Percentiles rank a stretch among this genome's conserved stretches.
phyloP scores from a whole-genome alignment of 2,113 vertebrate species.

The Thunnus maccoyii region DNA sequence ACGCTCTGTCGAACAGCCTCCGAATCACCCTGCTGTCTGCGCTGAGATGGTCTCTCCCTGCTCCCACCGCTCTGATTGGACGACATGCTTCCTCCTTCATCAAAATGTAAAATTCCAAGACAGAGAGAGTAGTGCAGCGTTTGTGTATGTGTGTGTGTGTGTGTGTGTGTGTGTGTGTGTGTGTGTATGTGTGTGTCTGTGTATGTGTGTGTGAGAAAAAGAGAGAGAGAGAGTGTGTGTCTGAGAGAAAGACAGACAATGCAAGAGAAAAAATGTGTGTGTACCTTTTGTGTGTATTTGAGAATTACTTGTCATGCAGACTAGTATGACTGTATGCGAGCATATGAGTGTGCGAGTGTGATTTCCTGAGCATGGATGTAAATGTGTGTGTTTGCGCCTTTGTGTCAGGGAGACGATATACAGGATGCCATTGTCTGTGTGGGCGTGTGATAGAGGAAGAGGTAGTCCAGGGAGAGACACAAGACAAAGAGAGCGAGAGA shows the following conservation, averaged over 20 bases:
- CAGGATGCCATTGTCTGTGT: slow-evolving; percentile 83
- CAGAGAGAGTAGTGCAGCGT: slow-evolving; percentile 80
- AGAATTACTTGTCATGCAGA: slow-evolving; percentile 61
- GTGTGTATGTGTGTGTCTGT: slow-evolving; percentile 44
- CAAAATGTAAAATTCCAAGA: slow-evolving; percentile 85
- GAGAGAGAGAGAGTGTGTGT: slow-evolving; percentile 21
- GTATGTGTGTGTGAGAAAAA: slow-evolving; percentile 18
- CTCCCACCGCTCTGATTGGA: slow-evolving; percentile 74
- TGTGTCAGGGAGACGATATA: slow-evolving; percentile 77
- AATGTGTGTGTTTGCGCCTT: slow-evolving; percentile 73
- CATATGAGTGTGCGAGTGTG: slow-evolving; percentile 25
- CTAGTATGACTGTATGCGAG: slow-evolving; percentile 49
- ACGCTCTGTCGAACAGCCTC: not conserved
- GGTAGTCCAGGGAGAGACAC: slow-evolving; percentile 77
- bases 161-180: slow-evolving; percentile 51
- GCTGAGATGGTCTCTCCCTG: slow-evolving; percentile 68
- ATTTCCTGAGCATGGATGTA: slow-evolving; percentile 29
- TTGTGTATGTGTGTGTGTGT: slow-evolving; percentile 54
- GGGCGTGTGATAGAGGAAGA: slow-evolving; percentile 78
- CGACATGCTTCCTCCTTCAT: slow-evolving; percentile 79
- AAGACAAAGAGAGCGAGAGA: slow-evolving; percentile 79
- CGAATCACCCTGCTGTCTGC: slow-evolving; percentile 72
- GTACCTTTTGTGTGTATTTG: slow-evolving; percentile 34
- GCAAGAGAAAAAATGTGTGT: slow-evolving; percentile 54
- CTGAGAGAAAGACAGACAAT: slow-evolving; percentile 67